These are phyloP conservation scores for Bradypus variegatus DNA, from an alignment of 2,797 vertebrate genomes.

Conservation along the genomic window DNA sequence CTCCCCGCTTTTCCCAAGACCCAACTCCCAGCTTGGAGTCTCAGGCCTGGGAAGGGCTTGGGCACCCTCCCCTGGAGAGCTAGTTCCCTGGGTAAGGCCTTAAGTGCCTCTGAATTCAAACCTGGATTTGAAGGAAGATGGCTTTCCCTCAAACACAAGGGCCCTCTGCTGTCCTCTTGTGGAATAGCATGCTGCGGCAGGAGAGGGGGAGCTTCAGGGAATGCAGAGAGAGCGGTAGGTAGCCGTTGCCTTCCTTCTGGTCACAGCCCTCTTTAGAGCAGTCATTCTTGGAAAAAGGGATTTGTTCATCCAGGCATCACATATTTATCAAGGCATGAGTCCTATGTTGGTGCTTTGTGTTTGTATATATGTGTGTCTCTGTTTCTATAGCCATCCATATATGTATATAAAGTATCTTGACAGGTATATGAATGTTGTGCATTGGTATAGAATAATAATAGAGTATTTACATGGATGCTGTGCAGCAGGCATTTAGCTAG, in stretches of 20 bases:
- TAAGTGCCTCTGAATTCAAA: neutral
- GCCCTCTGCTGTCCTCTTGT: slow-evolving; percentile 31
- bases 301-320: slow-evolving; percentile 1
- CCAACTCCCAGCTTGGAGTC: neutral
- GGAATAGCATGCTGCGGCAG: neutral
- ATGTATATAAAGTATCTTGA: neutral
- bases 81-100: neutral
- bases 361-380: neutral
- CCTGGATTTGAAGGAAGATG: neutral
- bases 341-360: neutral
- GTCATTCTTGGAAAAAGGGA: neutral
- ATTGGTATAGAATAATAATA: neutral
- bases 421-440: neutral
- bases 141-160: neutral
- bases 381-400: no score
- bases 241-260: slow-evolving; percentile 17
- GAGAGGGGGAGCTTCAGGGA: neutral
- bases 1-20: neutral
- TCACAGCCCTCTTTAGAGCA: neutral
- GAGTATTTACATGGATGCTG: neutral
- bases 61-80: neutral
- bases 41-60: neutral
- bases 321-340: no score
- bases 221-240: neutral
- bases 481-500: neutral